Percentiles rank a stretch among this genome's conserved stretches.
These are phyloP conservation scores for Trachelus stipa DNA, from an alignment of 2,888 invertebrate genomes.

Conservation along the genomic window DNA sequence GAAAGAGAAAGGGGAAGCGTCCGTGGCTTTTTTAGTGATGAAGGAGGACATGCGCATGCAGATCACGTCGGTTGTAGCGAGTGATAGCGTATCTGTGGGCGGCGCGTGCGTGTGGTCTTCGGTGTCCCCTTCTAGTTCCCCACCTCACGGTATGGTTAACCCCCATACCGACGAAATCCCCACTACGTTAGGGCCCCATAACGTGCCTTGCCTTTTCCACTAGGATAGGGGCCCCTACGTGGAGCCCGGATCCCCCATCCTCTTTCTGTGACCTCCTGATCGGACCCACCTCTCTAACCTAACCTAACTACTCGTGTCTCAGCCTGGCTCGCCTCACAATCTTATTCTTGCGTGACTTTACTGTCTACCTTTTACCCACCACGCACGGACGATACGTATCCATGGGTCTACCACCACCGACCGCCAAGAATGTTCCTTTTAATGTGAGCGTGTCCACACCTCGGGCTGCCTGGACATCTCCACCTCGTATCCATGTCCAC, in stretches of 20 bases:
- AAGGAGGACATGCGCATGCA: constrained; percentile 63
- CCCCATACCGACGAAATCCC: not conserved
- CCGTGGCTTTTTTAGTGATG: constrained; percentile 37
- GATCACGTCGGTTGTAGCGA: constrained; percentile 65
- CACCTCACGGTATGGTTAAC: constrained; percentile 10
- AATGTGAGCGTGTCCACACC: constrained; percentile 32
- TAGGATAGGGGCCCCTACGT: not conserved
- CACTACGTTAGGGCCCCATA: not conserved
- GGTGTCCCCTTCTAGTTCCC: constrained; percentile 47
- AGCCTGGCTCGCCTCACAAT: constrained; percentile 7
- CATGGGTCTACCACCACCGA: not conserved
- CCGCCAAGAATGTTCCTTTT: constrained; percentile 29
- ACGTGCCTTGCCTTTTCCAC: not conserved
- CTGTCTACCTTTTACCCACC: constrained; percentile 18
- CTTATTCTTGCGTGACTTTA: constrained; percentile 24
- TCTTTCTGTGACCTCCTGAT: constrained; percentile 17
- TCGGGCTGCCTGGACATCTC: constrained; percentile 19
- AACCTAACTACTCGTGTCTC: constrained; percentile 6
- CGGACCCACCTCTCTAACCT: constrained; percentile 7
- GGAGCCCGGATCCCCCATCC: constrained; percentile 10
- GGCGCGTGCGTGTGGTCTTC: constrained; percentile 66
- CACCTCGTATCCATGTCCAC: constrained; percentile 9
- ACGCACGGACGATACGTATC: not conserved
- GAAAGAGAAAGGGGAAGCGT: constrained; percentile 12
- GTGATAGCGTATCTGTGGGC: constrained; percentile 67